Evolutionary conservation across 2,113 vertebrate species (phyloP), one percentile per base, ranked within the genome.

Genomic region (Dromiciops gliroides): DNA sequence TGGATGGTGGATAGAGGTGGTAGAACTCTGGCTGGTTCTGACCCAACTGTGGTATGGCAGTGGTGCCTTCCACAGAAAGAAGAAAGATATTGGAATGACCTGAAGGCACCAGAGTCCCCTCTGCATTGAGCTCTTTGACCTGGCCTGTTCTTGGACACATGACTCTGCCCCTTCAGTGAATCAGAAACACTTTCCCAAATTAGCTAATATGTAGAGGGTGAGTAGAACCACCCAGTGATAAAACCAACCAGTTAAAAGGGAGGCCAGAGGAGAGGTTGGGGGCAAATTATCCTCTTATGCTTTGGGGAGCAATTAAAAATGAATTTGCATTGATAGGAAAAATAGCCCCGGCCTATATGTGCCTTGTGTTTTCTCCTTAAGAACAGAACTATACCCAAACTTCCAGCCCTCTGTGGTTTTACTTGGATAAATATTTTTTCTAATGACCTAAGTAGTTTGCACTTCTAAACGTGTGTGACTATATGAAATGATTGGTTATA

Each of bases 391-490:
- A 19, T 92, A 48, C 28, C 22, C 48, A 31, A 60, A 92, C 89
- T 48, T 48, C 25, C 37, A 89, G 48, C 25, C 37, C 48, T 89
- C 48, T 67, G 56, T 56, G 19, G 47, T 92, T 92, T 47, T 28
- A 49, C 91, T 60, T 31, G 51, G 91, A 48, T 92, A 89, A 89
- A 89, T 89, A 89, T 89, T 89, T 89, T 60, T 89, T 89, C 89
- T 49, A 89, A 49, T 89, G 89, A 89, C 48, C 89, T 89, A 89
- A 89, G 24, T 14, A 67, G 26, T 49, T 92, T 92, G 26, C 53
- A 89, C 48, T 31, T 89, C 48, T 75, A 92, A 60, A 49, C 23
- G 7, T 25, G 28, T 50, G 8, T 49, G 25, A 48, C 47, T 48
- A 5, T 49, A 50, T 31, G 44, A 48, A 92, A 67, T 12, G 56